Conservation (phyloP, 2,113 vertebrate genomes). For the Protobothrops mucrosquamatus region DNA sequence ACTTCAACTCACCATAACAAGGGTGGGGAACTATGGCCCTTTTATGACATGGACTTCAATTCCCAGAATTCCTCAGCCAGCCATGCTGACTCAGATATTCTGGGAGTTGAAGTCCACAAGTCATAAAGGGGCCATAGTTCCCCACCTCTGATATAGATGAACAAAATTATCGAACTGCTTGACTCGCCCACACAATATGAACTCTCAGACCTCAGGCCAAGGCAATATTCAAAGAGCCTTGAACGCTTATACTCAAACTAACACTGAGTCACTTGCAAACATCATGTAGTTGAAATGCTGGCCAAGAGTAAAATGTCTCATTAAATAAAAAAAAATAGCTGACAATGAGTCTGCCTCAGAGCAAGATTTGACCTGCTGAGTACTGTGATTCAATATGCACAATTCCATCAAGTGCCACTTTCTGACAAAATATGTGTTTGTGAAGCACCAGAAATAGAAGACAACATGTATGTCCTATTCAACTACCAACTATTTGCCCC, state of each 20-base stretch:
- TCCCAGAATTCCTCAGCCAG: neutral
- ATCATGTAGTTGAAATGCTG: neutral
- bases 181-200: neutral
- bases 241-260: neutral
- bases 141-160: neutral
- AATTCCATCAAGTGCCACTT: neutral
- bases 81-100: neutral
- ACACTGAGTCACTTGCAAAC: neutral
- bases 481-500: neutral
- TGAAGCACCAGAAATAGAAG: neutral
- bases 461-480: neutral
- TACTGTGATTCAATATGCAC: neutral
- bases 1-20: neutral
- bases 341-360: neutral
- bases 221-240: neutral
- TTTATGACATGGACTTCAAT: neutral
- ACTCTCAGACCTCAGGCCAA: neutral
- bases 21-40: neutral
- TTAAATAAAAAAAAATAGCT: neutral
- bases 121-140: neutral
- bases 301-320: neutral
- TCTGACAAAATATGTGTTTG: neutral
- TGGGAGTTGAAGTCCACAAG: neutral
- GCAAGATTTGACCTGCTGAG: neutral
- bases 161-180: neutral